Conservation (phyloP, 2,797 vertebrate genomes). For the Paramormyrops hopkinsi region DNA sequence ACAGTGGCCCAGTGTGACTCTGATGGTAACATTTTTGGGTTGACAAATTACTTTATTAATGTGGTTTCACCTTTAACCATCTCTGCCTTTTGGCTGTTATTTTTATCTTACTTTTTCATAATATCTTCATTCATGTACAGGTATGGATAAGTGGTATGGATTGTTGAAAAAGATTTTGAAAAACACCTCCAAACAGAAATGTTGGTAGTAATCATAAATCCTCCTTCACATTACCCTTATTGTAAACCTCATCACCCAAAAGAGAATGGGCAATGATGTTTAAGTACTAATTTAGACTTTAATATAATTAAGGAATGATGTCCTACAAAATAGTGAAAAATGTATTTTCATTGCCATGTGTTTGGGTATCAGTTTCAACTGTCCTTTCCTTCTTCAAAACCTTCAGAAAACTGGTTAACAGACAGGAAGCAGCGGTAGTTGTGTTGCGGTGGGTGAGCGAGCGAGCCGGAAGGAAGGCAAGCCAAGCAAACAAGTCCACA, state of each 20-base stretch:
- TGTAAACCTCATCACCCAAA: not conserved
- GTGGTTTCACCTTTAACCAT: not conserved
- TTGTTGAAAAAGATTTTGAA: not conserved
- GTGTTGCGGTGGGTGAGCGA: too few species aligned
- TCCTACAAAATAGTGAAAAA: not conserved
- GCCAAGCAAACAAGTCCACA: too few species aligned
- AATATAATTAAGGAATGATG: conserved; percentile 8
- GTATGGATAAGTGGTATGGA: not conserved
- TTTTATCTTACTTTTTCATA: not conserved
- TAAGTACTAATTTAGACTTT: not conserved
- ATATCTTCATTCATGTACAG: not conserved
- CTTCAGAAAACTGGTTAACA: not conserved
- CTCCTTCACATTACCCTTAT: not conserved
- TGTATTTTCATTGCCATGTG: not conserved
- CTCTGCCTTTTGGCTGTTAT: not conserved
- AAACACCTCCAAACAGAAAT: not conserved
- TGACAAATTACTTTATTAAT: not conserved
- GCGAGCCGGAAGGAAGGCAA: too few species aligned
- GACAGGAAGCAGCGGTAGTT: not conserved
- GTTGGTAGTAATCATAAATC: not conserved
- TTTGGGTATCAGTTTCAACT: not conserved
- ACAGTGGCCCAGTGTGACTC: not conserved
- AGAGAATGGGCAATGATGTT: not conserved
- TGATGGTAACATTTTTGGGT: not conserved
- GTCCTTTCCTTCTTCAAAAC: not conserved